Base-by-base conservation (phyloP, 2,888 invertebrate species). In the Shargacucullia verbasci region DNA sequence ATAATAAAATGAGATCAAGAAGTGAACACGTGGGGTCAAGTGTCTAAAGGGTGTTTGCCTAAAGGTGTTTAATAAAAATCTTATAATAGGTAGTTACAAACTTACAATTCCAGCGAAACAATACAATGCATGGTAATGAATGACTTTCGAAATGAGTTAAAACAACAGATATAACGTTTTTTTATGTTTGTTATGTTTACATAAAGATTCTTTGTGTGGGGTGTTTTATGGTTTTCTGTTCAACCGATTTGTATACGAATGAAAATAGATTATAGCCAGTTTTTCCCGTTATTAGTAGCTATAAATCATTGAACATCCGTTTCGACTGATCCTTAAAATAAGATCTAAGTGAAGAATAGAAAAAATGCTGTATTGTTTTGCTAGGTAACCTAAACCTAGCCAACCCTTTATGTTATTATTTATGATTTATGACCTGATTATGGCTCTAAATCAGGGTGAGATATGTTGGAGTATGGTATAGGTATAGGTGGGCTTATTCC, bases 151-250 rank as follows among this genome's bases (percentile, higher is more conserved):
- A 92, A 92, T 93, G 92, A 93, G 88, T 91, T 91, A 85, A 89
- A 91, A 90, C 90, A 93, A 92, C 94, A 93, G 89, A 87, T 89
- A 91, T 91, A 92, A 91, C 88, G 81, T 85, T 90, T 90, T 27
- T 62, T 92, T 88, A 92, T 84, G 92, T 90, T 86, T 90, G 89
- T 91, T 92, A 88, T 92, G 92, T 92, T 92, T 92, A 92, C 90
- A 88, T 91, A 91, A 92, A 91, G 92, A 92, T 92, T 92, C 92
- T 92, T 92, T 92, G 92, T 92, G 92, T 92, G 90, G 85, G 90
- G 90, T 87, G 91, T 93, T 94, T 94, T 92, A 94, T 87, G 88
- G 93, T 91, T 94, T 93, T 92, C 91, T 91, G 93, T 92, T 94
- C 91, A 87, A 91, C 91, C 92, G 91, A 92, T 92, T 89, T 92